Base-by-base conservation (phyloP, 1,140 invertebrate genomes). In the Diplogasteroides magnus region DNA sequence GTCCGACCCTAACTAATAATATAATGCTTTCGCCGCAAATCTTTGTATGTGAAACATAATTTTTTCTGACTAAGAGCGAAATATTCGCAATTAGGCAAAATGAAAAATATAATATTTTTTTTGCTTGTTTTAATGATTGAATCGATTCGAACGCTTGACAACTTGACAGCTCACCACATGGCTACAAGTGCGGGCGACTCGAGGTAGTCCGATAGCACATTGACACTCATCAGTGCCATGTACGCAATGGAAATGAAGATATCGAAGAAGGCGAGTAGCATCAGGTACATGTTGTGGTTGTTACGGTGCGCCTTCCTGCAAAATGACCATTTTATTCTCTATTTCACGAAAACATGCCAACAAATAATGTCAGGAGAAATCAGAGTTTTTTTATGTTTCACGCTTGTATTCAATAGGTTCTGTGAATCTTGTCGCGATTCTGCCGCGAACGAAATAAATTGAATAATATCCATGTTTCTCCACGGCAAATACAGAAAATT, bases 201-300 rank as follows among this genome's bases (percentile, higher is more conserved):
- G 15, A 77, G 58, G 61, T 77, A 80, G 61, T 80, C 77, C 14
- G 68, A 74, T 25, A 79, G 58, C 29, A 80, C 79, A 58, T 81
- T 81, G 26, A 80, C 76, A 14, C 75, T 77, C 77, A 81, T 81
- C 59, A 80, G 64, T 48, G 76, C 64, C 14, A 80, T 76, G 65
- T 82, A 80, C 23, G 79, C 75, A 64, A 71, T 58, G 32, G 74
- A 78, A 57, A 80, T 71, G 73, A 82, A 80, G 28, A 80, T 67
- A 59, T 80, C 79, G 63, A 81, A 82, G 59, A 80, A 71, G 1
- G 79, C 77, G 13, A 80, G 67, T 19, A 80, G 75, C 68, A 80
- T 74, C 64, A 80, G 72, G 70, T 82, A 80, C 55, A 76, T 60
- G 67, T 80, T 77, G 31, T 78, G 73, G n/a, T 61, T 74, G 26